Evolutionary conservation across 2,113 vertebrate species (phyloP).

Genomic region (Equus przewalskii): DNA sequence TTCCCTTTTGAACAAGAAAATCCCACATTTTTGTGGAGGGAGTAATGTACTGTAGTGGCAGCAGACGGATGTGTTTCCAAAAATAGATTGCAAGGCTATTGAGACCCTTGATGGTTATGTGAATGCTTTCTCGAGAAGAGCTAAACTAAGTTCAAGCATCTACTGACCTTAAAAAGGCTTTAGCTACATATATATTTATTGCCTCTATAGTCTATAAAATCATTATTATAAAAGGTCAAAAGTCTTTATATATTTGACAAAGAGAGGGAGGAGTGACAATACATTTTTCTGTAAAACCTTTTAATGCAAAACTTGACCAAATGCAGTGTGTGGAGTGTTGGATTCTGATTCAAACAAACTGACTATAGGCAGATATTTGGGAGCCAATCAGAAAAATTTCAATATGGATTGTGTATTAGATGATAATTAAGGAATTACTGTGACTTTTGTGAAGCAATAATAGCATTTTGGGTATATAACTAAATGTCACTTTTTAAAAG

Average conservation of each 20-base stretch:
- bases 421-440: not conserved
- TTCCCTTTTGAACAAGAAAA: conserved; percentile 62
- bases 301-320: not conserved
- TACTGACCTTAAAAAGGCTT: conserved; percentile 37
- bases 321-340: not conserved
- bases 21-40: not conserved
- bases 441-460: not conserved
- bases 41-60: not conserved
- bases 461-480: not conserved
- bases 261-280: not conserved
- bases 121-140: not conserved
- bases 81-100: conserved; percentile 28
- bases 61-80: conserved; percentile 52
- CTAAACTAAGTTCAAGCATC: not conserved
- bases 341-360: not conserved
- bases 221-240: conserved; percentile 49
- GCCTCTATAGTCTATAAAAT: conserved; percentile 13
- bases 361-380: not conserved
- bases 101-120: not conserved
- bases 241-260: conserved; percentile 1
- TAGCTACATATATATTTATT: not conserved
- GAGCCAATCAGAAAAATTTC: not conserved
- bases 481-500: not conserved
- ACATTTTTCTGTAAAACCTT: conserved; percentile 30
- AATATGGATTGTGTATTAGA: not conserved